Conservation (phyloP, 2,888 invertebrate genomes). For the Conus canariensis region DNA sequence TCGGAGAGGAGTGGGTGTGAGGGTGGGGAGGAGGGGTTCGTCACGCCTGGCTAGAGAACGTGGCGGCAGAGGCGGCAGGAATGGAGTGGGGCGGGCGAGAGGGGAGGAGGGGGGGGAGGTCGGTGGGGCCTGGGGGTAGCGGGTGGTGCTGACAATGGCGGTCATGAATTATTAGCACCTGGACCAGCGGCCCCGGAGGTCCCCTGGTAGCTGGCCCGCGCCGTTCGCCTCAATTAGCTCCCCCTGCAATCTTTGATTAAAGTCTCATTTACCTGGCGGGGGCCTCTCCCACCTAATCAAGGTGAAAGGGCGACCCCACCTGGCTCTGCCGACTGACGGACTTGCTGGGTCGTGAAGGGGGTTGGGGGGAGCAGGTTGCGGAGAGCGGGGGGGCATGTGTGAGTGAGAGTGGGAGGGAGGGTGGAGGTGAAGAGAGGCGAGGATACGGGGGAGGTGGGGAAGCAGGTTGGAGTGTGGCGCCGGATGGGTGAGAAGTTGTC, state of each 20-base stretch:
- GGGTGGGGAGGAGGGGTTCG: neutral
- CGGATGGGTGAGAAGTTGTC: no score
- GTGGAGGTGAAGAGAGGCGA: no score
- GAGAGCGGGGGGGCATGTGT: no score
- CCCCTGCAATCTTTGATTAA: conserved; percentile 49
- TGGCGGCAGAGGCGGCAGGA: no score
- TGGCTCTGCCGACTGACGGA: neutral
- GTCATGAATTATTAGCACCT: conserved; percentile 30
- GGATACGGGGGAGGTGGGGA: neutral
- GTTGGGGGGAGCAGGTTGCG: neutral
- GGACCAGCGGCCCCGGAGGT: neutral
- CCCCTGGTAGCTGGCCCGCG: neutral
- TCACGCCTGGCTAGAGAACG: neutral
- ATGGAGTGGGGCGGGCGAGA: no score
- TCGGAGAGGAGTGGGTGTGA: neutral
- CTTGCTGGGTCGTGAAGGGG: neutral
- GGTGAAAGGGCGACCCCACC: conserved; percentile 39
- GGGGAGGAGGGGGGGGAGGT: neutral
- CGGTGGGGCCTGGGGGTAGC: no score
- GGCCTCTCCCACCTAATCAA: conserved; percentile 43
- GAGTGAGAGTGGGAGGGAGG: no score
- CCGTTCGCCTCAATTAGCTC: conserved; percentile 42
- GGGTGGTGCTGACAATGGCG: neutral
- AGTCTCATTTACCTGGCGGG: conserved; percentile 48
- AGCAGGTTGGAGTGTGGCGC: neutral